Conservation (phyloP, 1,140 invertebrate species). For the Cydia pomonella region DNA sequence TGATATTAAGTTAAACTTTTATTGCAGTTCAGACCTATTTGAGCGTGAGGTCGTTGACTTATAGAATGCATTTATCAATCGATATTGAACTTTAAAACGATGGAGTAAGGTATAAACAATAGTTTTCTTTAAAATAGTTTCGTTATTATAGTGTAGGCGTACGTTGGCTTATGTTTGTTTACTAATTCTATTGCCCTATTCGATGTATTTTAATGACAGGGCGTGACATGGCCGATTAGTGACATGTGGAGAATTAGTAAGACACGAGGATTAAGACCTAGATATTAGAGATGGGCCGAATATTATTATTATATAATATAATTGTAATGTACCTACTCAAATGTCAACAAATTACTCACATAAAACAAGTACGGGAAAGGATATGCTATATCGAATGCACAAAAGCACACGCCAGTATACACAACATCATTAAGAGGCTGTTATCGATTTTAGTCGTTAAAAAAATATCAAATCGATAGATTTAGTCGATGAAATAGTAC, state of each 20-base stretch:
- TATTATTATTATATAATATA: no score
- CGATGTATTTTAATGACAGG: background rate
- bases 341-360: no score
- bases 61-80: background rate
- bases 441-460: no score
- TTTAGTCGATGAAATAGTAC: no score
- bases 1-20: background rate
- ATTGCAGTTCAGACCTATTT: background rate
- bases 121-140: background rate
- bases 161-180: background rate
- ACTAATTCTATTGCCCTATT: constrained; percentile 1
- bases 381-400: no score
- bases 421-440: no score
- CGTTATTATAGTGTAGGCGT: constrained; percentile 11
- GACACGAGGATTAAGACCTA: no score
- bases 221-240: background rate
- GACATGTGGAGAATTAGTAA: background rate
- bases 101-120: background rate
- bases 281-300: no score
- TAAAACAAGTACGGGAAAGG: no score
- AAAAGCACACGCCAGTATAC: no score
- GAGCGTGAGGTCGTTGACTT: background rate
- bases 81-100: background rate
- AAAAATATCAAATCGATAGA: no score
- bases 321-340: no score